Percentiles rank a stretch among this genome's conserved stretches.
phyloP scores from a whole-genome alignment of 2,113 vertebrate species.

The Dicentrarchus labrax region DNA sequence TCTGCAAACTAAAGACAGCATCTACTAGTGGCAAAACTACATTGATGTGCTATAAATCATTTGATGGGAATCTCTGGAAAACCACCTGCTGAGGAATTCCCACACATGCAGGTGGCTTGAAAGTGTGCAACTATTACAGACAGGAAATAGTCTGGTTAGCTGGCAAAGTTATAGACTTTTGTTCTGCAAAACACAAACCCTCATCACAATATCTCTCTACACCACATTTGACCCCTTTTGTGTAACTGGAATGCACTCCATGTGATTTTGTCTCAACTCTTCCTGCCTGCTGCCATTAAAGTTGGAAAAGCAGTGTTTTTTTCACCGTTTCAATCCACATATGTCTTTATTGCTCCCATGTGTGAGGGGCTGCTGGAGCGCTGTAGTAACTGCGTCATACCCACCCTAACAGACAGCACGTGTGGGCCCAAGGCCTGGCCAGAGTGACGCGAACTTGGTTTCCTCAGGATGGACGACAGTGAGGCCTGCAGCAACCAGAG shows the following conservation, averaged over 20 bases:
- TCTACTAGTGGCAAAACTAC: too few relatives aligned
- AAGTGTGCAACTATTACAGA: not conserved
- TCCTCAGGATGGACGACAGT: slow-evolving; percentile 85
- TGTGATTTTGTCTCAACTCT: not conserved
- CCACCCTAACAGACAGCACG: slow-evolving; percentile 41
- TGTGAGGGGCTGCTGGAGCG: not conserved
- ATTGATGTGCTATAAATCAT: not conserved
- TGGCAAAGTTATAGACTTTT: slow-evolving; percentile 23
- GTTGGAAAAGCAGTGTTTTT: slow-evolving; percentile 29
- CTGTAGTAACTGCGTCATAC: slow-evolving; percentile 41
- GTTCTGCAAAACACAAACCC: slow-evolving; percentile 13
- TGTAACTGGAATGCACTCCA: not conserved
- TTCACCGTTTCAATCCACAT: not conserved
- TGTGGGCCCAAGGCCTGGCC: slow-evolving; percentile 52
- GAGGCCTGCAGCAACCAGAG: slow-evolving; percentile 70
- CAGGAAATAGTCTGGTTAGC: slow-evolving; percentile 37
- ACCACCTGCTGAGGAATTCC: slow-evolving; percentile 35
- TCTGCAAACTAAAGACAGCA: not conserved
- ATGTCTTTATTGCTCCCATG: slow-evolving; percentile 26
- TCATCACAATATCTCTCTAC: not conserved
- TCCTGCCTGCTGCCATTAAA: not conserved
- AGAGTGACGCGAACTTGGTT: slow-evolving; percentile 76
- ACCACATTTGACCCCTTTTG: slow-evolving; percentile 23
- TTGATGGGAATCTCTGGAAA: slow-evolving; percentile 43
- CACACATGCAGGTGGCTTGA: slow-evolving; percentile 53